phyloP scores from a whole-genome alignment of 2,113 vertebrate species.

The pig (Sus scrofa) region T2T-Sscrofa CM000820.6:48370001-48370500 shows the following conservation, averaged over 20 bases:
- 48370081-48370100: slow-evolving; percentile 69
- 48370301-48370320: background rate
- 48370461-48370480: slow-evolving; percentile 17
- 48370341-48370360: background rate
- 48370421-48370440: background rate
- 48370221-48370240: background rate
- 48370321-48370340: background rate
- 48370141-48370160: background rate
- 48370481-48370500: background rate
- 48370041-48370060: slow-evolving; percentile 24
- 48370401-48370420: background rate
- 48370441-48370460: background rate
- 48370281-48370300: background rate
- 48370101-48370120: slow-evolving; percentile 37
- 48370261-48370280: background rate
- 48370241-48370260: background rate
- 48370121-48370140: background rate
- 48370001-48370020: background rate
- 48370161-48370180: background rate
- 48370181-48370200: background rate
- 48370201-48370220: background rate
- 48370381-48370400: background rate
- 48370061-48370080: slow-evolving; percentile 48
- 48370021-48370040: background rate
- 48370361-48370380: background rate